A percentile compares a stretch with the other conserved stretches of the same genome.
Evolutionary conservation across 64 coral and sea anemone species (phyloP).

Genomic region (Montipora foliosa): DNA sequence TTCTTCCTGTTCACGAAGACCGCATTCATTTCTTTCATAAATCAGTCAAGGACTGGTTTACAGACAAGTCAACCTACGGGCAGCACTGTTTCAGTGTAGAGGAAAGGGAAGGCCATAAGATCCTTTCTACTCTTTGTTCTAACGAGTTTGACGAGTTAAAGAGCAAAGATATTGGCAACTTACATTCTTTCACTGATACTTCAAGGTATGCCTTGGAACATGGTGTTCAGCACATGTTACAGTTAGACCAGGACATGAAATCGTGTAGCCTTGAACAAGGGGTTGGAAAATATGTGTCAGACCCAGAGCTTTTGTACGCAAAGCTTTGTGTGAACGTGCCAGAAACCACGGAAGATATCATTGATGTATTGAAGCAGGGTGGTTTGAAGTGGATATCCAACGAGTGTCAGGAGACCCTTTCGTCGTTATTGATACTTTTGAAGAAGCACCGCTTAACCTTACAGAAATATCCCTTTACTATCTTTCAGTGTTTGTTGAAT

Average conservation of each 20-base stretch:
- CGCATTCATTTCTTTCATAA: constrained; percentile 24
- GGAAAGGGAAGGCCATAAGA: background rate
- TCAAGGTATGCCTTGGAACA: constrained; percentile 6
- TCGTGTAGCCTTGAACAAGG: background rate
- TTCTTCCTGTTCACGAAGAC: constrained; percentile 13
- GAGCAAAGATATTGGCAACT: background rate
- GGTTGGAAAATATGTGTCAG: background rate
- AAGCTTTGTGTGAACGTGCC: background rate
- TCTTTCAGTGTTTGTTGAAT: constrained; percentile 11
- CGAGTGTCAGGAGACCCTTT: background rate
- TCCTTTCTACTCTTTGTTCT: constrained; percentile 3
- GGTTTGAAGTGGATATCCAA: fast-evolving
- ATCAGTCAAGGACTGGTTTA: constrained; percentile 32
- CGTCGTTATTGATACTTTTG: background rate
- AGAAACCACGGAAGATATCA: background rate
- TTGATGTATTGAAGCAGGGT: background rate
- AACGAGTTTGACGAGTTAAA: background rate
- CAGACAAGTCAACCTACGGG: background rate
- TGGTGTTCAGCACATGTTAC: background rate
- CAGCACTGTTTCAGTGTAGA: background rate
- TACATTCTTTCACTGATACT: background rate
- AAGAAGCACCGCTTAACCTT: background rate
- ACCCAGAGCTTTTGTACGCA: constrained; percentile 10
- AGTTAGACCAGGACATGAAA: background rate
- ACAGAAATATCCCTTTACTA: background rate